A percentile compares a stretch with the other conserved stretches of the same genome.
These are phyloP conservation scores for Tympanoctomys barrerae DNA, from an alignment of 2,797 vertebrate species.

Conservation along the genomic window DNA sequence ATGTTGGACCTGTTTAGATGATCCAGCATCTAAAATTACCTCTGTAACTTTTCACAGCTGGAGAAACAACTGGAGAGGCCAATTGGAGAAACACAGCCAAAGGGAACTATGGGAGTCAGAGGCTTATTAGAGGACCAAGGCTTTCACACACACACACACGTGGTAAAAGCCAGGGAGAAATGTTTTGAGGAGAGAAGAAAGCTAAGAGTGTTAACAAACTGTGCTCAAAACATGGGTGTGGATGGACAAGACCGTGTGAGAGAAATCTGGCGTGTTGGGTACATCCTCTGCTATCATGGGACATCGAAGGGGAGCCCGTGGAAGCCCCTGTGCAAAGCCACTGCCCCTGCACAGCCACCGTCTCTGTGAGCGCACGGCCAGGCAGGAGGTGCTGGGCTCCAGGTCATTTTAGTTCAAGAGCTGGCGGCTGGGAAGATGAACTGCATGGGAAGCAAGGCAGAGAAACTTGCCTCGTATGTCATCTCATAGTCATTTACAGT, in stretches of 20 bases:
- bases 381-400: background rate
- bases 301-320: background rate
- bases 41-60: background rate
- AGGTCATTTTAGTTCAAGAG: background rate
- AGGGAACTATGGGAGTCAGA: background rate
- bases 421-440: background rate
- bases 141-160: background rate
- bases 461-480: fast-evolving
- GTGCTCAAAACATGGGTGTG: background rate
- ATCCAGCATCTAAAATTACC: background rate
- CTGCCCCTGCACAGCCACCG: too few relatives aligned
- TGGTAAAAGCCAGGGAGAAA: background rate
- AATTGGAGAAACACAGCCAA: background rate
- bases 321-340: background rate
- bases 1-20: background rate
- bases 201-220: background rate
- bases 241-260: background rate
- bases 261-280: background rate
- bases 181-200: background rate
- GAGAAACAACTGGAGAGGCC: too few relatives aligned
- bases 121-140: background rate
- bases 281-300: background rate
- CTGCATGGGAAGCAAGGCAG: background rate
- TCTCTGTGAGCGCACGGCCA: background rate
- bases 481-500: background rate